Evolutionary conservation across 37 sponge, comb jelly and placozoan genomes (phyloP).

Genomic region (Axinella damicornis): DNA sequence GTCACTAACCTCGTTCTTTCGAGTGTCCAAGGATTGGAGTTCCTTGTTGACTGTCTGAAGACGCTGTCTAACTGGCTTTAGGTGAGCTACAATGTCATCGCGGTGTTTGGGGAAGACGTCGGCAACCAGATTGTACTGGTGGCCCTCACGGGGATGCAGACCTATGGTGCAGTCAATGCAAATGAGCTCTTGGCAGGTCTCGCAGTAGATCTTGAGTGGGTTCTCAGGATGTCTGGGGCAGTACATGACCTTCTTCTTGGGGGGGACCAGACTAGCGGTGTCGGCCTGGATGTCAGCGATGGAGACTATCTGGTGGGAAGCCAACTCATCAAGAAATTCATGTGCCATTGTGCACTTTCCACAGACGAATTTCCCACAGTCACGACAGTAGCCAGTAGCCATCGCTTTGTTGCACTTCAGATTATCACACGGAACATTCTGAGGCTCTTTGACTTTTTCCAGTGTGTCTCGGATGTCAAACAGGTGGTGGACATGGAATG

Average conservation of each 20-base stretch:
- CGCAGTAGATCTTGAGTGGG: neutral
- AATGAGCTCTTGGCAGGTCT: slow-evolving; percentile 1
- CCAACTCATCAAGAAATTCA: neutral
- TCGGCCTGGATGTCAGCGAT: neutral
- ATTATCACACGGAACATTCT: neutral
- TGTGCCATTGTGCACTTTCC: slow-evolving; percentile 4
- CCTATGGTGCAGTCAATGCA: neutral
- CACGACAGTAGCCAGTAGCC: slow-evolving; percentile 1
- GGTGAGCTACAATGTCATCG: no score
- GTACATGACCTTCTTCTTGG: slow-evolving; percentile 6
- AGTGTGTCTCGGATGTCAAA: slow-evolving; percentile 32
- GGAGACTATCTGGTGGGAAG: slow-evolving; percentile 27
- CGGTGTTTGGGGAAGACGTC: no score
- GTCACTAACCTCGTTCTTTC: no score
- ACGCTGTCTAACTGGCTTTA: no score
- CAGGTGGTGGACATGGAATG: slow-evolving; percentile 18
- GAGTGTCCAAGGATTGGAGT: no score
- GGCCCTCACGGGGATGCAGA: neutral
- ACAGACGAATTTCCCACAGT: slow-evolving; percentile 16
- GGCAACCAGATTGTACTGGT: no score
- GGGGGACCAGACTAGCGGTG: neutral
- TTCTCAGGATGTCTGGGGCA: neutral
- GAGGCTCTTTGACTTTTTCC: neutral
- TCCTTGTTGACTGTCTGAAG: no score
- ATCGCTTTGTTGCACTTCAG: neutral